Evolutionary conservation across 23 tunicate species (phyloP).

Genomic region (Corella eumyota): DNA sequence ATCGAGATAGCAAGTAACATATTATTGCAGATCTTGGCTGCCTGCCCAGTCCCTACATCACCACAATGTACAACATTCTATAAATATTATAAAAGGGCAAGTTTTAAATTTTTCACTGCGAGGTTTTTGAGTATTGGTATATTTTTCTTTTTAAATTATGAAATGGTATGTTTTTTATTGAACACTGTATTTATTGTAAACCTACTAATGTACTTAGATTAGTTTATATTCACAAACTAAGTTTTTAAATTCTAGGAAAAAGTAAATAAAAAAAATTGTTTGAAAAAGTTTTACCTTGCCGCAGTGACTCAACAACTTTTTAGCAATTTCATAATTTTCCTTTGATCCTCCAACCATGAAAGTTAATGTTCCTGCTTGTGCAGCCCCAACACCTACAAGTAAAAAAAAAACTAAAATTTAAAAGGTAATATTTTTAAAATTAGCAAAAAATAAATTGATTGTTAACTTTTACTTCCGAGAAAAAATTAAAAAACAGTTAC

Average conservation of each 20-base stretch:
- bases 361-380: slow-evolving; percentile 82
- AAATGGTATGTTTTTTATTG: no score
- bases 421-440: not conserved
- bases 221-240: no score
- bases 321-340: slow-evolving; percentile 48
- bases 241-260: no score
- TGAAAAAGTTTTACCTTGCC: slow-evolving; percentile 77
- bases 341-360: slow-evolving; percentile 96
- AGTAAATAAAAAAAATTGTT: no score
- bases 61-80: slow-evolving; percentile 89
- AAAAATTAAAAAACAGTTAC: no score
- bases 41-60: slow-evolving; percentile 93
- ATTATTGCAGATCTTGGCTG: slow-evolving; percentile 97
- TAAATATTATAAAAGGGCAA: no score
- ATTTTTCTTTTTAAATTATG: no score
- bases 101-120: no score
- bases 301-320: slow-evolving; percentile 35
- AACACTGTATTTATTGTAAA: no score
- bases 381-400: slow-evolving; percentile 78
- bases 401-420: not conserved
- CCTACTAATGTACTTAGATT: no score
- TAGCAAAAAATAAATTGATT: not conserved
- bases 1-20: slow-evolving; percentile 90
- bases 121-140: no score
- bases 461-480: no score